Conservation (phyloP, 2,888 invertebrate species). For the Aethes cnicana region DNA sequence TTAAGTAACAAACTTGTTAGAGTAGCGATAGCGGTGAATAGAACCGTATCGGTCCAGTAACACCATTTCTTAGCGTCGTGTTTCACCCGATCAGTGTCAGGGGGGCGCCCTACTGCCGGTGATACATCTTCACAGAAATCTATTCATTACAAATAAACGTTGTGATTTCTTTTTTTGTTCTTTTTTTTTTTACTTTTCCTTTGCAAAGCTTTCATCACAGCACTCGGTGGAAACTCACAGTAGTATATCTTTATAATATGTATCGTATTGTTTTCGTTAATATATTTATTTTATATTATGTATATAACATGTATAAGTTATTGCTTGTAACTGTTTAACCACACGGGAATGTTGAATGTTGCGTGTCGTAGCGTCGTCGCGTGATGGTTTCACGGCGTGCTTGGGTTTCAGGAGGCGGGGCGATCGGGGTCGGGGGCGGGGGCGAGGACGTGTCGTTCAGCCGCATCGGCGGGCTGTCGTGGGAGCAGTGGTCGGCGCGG, state of each 20-base stretch:
- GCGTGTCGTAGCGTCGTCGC: slow-evolving; percentile 38
- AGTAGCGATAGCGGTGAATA: slow-evolving; percentile 55
- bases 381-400: slow-evolving; percentile 43
- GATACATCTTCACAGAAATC: slow-evolving; percentile 39
- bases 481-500: slow-evolving; percentile 89
- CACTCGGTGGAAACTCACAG: slow-evolving; percentile 80
- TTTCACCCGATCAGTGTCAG: slow-evolving; percentile 26
- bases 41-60: slow-evolving; percentile 57
- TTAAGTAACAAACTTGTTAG: slow-evolving; percentile 67
- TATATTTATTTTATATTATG: slow-evolving; percentile 44
- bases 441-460: slow-evolving; percentile 87
- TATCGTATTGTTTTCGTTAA: slow-evolving; percentile 39
- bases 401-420: slow-evolving; percentile 58
- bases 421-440: slow-evolving; percentile 48
- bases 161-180: slow-evolving; percentile 64
- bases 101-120: slow-evolving; percentile 30
- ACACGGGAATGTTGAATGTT: slow-evolving; percentile 65
- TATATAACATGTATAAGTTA: slow-evolving; percentile 64
- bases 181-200: slow-evolving; percentile 73
- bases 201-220: slow-evolving; percentile 80
- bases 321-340: slow-evolving; percentile 72
- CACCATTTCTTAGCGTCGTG: slow-evolving; percentile 43
- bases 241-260: slow-evolving; percentile 54
- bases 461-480: slow-evolving; percentile 85
- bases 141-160: slow-evolving; percentile 65